phyloP scores from a whole-genome alignment of 2,888 invertebrate species.

The Tholera decimalis region DNA sequence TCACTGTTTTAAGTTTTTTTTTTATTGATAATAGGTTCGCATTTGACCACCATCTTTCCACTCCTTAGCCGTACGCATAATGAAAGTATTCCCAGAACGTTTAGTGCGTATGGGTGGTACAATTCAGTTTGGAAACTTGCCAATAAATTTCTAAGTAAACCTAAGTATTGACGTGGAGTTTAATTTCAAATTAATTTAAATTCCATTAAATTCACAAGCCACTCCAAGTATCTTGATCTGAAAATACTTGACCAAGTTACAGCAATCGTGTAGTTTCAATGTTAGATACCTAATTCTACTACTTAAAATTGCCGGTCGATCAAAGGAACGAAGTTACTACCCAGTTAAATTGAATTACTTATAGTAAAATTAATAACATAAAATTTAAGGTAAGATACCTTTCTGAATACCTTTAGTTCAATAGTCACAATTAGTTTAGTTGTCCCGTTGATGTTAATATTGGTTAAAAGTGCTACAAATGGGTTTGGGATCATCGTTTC shows the following conservation, averaged over 20 bases:
- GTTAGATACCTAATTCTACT: slow-evolving; percentile 32
- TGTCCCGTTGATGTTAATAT: no score
- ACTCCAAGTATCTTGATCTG: slow-evolving; percentile 11
- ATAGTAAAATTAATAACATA: slow-evolving; percentile 38
- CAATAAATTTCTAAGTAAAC: no score
- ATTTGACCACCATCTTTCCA: no score
- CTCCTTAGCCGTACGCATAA: no score
- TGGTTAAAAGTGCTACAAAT: no score
- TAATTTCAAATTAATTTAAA: background rate
- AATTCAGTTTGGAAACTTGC: no score
- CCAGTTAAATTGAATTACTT: slow-evolving; percentile 42
- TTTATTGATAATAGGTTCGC: no score
- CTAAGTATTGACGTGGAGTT: no score
- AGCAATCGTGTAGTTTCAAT: slow-evolving; percentile 18
- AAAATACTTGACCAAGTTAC: slow-evolving; percentile 7
- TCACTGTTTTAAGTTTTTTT: no score
- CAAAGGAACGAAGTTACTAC: slow-evolving; percentile 27
- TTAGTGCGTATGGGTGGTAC: no score
- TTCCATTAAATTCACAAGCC: background rate
- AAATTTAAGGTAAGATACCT: slow-evolving; percentile 14
- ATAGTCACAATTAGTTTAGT: background rate
- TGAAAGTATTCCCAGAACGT: no score
- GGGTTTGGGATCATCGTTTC: no score
- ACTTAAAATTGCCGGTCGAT: slow-evolving; percentile 34
- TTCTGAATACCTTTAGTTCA: background rate